These are phyloP conservation scores for Doris montereyensis DNA, from an alignment of 2,888 invertebrate genomes.

Conservation along the genomic window DNA sequence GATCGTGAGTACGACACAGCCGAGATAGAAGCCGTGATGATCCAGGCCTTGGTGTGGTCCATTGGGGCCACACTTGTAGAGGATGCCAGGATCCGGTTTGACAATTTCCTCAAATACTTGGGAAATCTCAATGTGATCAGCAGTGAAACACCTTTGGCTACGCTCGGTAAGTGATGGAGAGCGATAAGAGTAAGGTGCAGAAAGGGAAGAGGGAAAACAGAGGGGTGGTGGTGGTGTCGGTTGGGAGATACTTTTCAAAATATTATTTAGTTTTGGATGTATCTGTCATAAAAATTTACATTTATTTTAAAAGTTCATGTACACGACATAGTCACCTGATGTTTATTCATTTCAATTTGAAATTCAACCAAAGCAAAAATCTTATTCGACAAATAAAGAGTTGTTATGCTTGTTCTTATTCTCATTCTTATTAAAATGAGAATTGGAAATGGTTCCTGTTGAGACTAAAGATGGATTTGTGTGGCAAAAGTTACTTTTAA, in stretches of 20 bases:
- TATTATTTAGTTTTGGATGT: neutral
- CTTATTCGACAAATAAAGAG: no score
- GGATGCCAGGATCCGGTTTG: slow-evolving; percentile 82
- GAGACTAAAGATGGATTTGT: no score
- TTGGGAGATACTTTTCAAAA: neutral
- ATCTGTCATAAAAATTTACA: no score
- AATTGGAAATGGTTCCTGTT: no score
- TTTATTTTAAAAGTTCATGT: no score
- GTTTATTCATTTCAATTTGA: no score
- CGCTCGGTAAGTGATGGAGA: slow-evolving; percentile 56
- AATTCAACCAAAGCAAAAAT: no score
- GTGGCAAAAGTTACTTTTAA: no score
- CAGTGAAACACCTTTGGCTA: slow-evolving; percentile 65
- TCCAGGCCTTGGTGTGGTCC: slow-evolving; percentile 86
- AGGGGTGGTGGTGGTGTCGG: neutral
- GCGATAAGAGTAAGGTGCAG: neutral
- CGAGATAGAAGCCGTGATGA: slow-evolving; percentile 82
- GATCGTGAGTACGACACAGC: slow-evolving; percentile 53
- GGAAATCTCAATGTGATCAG: slow-evolving; percentile 81
- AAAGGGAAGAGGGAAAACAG: neutral
- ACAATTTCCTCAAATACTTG: slow-evolving; percentile 84
- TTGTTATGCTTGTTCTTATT: no score
- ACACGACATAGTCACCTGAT: no score
- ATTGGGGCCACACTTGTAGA: slow-evolving; percentile 85
- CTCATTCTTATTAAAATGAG: no score